A percentile compares a stretch with the other conserved stretches of the same genome.
Evolutionary conservation across 2,113 vertebrate genomes (phyloP).

Genomic region (Epinephelus lanceolatus): DNA sequence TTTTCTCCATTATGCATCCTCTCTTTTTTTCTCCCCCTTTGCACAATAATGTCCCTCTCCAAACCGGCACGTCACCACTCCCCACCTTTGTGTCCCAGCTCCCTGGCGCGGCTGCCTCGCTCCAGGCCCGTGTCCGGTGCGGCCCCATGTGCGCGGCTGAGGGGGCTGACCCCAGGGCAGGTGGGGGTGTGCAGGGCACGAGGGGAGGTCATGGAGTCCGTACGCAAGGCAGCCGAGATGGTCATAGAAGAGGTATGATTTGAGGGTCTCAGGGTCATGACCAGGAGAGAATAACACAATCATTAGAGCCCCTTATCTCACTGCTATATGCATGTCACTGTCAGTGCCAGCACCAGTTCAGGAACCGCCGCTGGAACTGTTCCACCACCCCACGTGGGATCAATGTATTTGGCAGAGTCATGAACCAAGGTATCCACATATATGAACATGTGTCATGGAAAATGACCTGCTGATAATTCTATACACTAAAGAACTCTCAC

Average conservation of each 20-base stretch:
- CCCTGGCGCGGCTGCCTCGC: conserved; percentile 84
- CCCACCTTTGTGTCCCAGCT: conserved; percentile 68
- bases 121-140: conserved; percentile 78
- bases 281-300: not conserved
- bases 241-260: conserved; percentile 84
- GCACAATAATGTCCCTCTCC: conserved; percentile 11
- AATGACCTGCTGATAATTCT: not conserved
- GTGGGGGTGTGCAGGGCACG: conserved; percentile 80
- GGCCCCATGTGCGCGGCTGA: conserved; percentile 78
- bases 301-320: not conserved
- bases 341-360: conserved; percentile 86
- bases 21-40: conserved; percentile 25
- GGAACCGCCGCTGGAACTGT: conserved; percentile 85
- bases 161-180: conserved; percentile 85
- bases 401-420: conserved; percentile 84
- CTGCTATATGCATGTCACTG: conserved; percentile 19
- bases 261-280: not conserved
- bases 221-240: conserved; percentile 82
- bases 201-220: conserved; percentile 85
- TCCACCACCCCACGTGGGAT: conserved; percentile 86
- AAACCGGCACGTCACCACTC: conserved; percentile 24
- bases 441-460: not conserved
- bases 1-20: conserved; percentile 44
- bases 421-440: conserved; percentile 82
- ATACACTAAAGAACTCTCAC: not conserved